A percentile compares a stretch with the other conserved stretches of the same genome.
Evolutionary conservation across 2,888 invertebrate genomes (phyloP).

Genomic region (Tanytarsus gracilentus): DNA sequence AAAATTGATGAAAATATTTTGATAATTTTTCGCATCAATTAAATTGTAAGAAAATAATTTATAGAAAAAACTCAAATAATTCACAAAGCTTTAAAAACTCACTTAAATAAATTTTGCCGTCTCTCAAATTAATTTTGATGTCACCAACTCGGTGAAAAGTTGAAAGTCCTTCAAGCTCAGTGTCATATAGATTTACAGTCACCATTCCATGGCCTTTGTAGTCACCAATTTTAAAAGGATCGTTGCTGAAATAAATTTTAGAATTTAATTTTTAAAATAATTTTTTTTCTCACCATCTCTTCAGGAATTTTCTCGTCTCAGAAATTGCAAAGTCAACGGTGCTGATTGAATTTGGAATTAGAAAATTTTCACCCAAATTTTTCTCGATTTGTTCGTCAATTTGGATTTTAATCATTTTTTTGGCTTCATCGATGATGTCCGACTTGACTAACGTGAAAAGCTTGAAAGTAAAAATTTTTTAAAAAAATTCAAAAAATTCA

Average conservation of each 20-base stretch:
- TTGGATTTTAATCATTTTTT: constrained; percentile 53
- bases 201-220: constrained; percentile 65
- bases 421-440: constrained; percentile 67
- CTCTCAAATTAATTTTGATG: constrained; percentile 60
- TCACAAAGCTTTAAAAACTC: background rate
- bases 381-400: constrained; percentile 59
- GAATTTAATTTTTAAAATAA: background rate
- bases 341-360: constrained; percentile 70
- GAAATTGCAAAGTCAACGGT: constrained; percentile 76
- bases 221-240: constrained; percentile 66
- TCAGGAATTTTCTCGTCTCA: constrained; percentile 61
- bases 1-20: background rate
- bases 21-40: background rate
- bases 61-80: too few species aligned
- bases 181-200: constrained; percentile 59
- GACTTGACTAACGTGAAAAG: constrained; percentile 82
- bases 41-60: too few species aligned
- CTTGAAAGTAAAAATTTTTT: constrained; percentile 67
- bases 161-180: constrained; percentile 69
- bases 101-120: constrained; percentile 43
- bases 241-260: constrained; percentile 44
- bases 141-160: constrained; percentile 76
- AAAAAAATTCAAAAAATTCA: constrained; percentile 57
- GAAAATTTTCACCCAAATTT: constrained; percentile 59
- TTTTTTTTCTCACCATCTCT: constrained; percentile 38